Base-by-base conservation (phyloP, 2,797 vertebrate species). In the Coregonus ussuriensis region DNA sequence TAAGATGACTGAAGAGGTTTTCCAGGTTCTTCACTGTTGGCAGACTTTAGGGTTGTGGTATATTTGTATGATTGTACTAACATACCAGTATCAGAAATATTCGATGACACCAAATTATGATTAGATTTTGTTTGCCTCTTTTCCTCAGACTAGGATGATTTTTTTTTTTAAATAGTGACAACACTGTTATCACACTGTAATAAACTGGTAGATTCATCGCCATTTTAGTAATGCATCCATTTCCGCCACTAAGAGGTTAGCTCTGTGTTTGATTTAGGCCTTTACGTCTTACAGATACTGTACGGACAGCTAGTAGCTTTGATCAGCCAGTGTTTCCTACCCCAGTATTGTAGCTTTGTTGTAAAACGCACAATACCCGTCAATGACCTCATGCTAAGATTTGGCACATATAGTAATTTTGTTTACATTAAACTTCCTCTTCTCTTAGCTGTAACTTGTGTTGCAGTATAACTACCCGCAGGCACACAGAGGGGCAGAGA, bases 401-500 rank as follows among this genome's bases (percentile, higher is more conserved):
- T 73, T 82, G 79, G 71, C 76, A 80, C 65, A 25, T 84, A 77
- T 82, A 85, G 76, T 41, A 79, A 11, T 82, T 83, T 83, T 80
- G 83, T 85, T 90, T 88, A 75, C 80, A 74, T 80, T 71, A 86
- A 71, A 80, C 82, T 81, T 87, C 83, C 75, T 85, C 77, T 77
- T 54, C 75, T 86, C 74, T 85, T 29, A 0, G 76, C 47, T 65
- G 35, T 66, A 72, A 69, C 74, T 31, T n/a, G 54, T 18, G 18
- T 56, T 21, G 21, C n/a, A 3, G n/a, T 25, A 14, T 66, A 72
- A 76, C 66, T 31, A 14, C 4, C 63, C n/a, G 1, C 33, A 37
- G 21, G 74, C 31, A 35, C 51, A 25, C 70, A 71, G 18, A 66
- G 72, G 53, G 69, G 79, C n/a, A 73, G 41, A 76, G 9, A 0